Conservation (phyloP, 2,113 vertebrate species). For the Melierax canorus region DNA sequence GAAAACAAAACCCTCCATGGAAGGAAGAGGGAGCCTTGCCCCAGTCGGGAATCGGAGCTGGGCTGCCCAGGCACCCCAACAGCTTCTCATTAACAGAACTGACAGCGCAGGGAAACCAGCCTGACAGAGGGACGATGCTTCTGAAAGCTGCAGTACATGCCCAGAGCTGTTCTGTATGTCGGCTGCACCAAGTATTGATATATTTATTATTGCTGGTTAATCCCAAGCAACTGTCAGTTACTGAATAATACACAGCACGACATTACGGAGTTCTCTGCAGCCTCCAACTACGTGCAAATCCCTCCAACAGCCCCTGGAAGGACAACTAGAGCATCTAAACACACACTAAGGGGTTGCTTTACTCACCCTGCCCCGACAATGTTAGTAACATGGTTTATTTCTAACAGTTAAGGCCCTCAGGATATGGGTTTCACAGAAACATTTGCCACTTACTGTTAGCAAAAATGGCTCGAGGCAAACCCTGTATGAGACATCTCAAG, state of each 20-base stretch:
- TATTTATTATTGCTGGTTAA: no score
- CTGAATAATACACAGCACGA: rapidly evolving
- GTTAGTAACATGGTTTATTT: conserved; percentile 53
- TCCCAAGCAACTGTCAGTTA: background rate
- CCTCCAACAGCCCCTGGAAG: background rate
- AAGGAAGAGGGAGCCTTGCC: background rate
- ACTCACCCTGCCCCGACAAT: conserved; percentile 65
- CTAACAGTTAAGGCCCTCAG: conserved; percentile 17
- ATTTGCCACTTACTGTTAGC: background rate
- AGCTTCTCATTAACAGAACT: background rate
- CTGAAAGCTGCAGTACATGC: background rate
- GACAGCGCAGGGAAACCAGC: rapidly evolving
- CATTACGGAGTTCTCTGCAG: background rate
- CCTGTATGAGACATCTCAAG: conserved; percentile 54
- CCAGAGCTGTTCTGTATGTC: background rate
- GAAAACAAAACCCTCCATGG: background rate
- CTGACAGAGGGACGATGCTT: rapidly evolving
- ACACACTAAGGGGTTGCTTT: background rate
- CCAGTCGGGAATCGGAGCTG: rapidly evolving
- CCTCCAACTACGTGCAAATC: background rate
- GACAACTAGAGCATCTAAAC: background rate
- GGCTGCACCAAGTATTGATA: background rate
- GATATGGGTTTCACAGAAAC: conserved; percentile 50
- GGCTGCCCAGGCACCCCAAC: background rate
- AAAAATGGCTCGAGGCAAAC: conserved; percentile 60